A percentile compares a stretch with the other conserved stretches of the same genome.
Evolutionary conservation across 2,888 invertebrate genomes (phyloP).

Genomic region (Eupsilia transversa): DNA sequence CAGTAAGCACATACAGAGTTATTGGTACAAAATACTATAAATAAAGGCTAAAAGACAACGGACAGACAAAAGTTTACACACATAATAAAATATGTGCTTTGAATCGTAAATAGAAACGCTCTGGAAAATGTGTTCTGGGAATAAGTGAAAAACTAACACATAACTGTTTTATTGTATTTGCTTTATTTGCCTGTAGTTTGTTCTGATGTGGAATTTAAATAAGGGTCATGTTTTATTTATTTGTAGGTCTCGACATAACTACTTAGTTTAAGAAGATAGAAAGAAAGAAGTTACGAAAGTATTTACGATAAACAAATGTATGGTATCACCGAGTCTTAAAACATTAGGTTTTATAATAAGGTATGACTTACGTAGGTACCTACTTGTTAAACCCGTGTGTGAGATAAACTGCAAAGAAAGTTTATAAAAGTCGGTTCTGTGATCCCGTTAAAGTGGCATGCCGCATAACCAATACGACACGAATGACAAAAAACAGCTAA

Average conservation of each 20-base stretch:
- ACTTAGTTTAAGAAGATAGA: background rate
- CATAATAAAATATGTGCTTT: slow-evolving; percentile 65
- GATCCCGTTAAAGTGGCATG: slow-evolving; percentile 58
- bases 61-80: slow-evolving; percentile 63
- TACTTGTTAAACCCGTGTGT: background rate
- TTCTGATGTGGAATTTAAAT: slow-evolving; percentile 47
- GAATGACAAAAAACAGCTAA: slow-evolving; percentile 73
- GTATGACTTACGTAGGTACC: background rate
- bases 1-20: slow-evolving; percentile 45
- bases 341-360: slow-evolving; percentile 1
- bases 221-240: slow-evolving; percentile 20
- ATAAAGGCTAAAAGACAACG: slow-evolving; percentile 63
- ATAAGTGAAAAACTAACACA: slow-evolving; percentile 50
- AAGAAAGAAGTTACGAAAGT: background rate
- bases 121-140: slow-evolving; percentile 54
- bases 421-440: slow-evolving; percentile 47
- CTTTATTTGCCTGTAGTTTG: slow-evolving; percentile 32
- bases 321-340: background rate
- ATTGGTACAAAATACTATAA: slow-evolving; percentile 47
- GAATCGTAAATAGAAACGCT: slow-evolving; percentile 62
- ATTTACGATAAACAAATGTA: too few relatives aligned
- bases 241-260: too few relatives aligned
- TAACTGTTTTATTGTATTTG: slow-evolving; percentile 46
- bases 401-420: slow-evolving; percentile 25
- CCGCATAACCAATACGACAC: slow-evolving; percentile 72